Evolutionary conservation across 53 echinoderm and acorn worm species (phyloP).

Genomic region (Temnopleurus reevesii): DNA sequence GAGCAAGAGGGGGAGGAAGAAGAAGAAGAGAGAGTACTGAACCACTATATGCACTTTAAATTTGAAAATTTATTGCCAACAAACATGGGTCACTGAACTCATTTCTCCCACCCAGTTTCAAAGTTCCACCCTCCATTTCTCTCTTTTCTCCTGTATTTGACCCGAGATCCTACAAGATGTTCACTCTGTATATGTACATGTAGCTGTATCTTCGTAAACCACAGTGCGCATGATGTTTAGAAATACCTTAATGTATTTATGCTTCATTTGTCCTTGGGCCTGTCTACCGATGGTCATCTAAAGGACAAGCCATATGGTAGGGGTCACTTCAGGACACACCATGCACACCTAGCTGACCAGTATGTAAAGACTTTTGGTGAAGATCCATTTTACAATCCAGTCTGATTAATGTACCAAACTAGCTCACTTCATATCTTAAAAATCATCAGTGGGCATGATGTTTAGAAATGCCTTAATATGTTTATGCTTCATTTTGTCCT

Average conservation of each 20-base stretch:
- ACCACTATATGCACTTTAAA: not conserved
- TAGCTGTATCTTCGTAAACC: too few species aligned
- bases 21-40: not conserved
- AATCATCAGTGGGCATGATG: too few species aligned
- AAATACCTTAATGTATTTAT: constrained; percentile 19
- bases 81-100: not conserved
- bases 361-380: too few species aligned
- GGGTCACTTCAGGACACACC: constrained; percentile 9
- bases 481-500: too few species aligned
- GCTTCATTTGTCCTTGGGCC: not conserved
- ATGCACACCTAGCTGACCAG: not conserved
- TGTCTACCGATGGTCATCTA: constrained; percentile 1
- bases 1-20: not conserved
- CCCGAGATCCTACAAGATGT: not conserved
- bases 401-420: too few species aligned
- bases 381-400: too few species aligned
- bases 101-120: not conserved
- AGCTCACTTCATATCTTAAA: too few species aligned
- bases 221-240: too few species aligned
- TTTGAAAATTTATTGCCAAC: not conserved
- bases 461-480: too few species aligned
- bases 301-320: constrained; percentile 15
- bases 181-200: too few species aligned
- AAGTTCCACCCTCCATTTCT: not conserved
- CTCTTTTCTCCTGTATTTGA: not conserved